Evolutionary conservation across 2,888 invertebrate species (phyloP).

Genomic region (Hemaris fuciformis): DNA sequence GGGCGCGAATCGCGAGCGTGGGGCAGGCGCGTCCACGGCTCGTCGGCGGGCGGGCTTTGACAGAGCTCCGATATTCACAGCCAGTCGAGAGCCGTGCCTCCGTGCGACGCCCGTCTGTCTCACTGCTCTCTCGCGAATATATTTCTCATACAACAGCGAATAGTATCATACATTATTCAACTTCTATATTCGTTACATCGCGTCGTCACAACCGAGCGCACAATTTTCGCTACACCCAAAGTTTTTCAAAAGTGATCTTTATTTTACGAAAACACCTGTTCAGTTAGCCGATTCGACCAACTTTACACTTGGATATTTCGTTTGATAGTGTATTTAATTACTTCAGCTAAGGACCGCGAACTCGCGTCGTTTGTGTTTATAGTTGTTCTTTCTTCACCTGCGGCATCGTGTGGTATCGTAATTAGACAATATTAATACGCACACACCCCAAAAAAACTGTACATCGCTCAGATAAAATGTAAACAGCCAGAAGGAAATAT

Average conservation of each 20-base stretch:
- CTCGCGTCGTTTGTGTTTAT: background rate
- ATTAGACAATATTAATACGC: background rate
- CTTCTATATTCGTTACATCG: background rate
- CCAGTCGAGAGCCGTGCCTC: conserved; percentile 31
- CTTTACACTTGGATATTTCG: background rate
- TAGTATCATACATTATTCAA: conserved; percentile 14
- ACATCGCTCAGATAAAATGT: background rate
- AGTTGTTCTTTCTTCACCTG: background rate
- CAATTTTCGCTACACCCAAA: background rate
- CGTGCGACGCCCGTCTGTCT: conserved; percentile 23
- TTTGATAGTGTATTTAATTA: background rate
- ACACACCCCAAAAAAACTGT: background rate
- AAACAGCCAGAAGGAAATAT: background rate
- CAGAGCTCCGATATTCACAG: conserved; percentile 13
- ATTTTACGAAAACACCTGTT: background rate
- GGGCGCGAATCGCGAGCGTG: background rate
- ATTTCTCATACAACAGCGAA: conserved; percentile 15
- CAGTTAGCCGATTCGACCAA: background rate
- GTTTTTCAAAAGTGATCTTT: too few species aligned
- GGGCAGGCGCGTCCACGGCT: background rate
- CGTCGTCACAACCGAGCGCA: background rate
- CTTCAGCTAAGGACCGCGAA: background rate
- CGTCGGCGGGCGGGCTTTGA: conserved; percentile 2
- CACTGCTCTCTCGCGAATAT: conserved; percentile 15
- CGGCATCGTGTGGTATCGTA: background rate